Evolutionary conservation across 2,888 invertebrate genomes (phyloP).

Genomic region (Acrobasis consociella): DNA sequence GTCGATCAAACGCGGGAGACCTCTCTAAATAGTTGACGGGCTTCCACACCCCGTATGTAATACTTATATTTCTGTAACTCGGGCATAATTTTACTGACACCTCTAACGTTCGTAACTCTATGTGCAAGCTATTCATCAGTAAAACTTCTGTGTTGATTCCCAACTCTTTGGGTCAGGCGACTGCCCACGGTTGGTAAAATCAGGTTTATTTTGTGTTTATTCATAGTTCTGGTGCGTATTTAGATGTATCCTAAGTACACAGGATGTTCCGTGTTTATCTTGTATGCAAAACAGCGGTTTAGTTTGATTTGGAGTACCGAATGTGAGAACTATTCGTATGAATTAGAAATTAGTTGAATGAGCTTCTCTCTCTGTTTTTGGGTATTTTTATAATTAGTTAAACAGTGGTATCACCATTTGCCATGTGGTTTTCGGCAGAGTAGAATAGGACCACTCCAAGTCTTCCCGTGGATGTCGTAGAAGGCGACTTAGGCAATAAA

Average conservation of each 20-base stretch:
- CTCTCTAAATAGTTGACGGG: too few species aligned
- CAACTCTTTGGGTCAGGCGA: slow-evolving; percentile 6
- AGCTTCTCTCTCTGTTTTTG: too few species aligned
- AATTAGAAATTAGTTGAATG: too few species aligned
- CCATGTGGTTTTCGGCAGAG: too few species aligned
- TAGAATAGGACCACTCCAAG: too few species aligned
- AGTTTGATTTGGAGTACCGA: slow-evolving; percentile 3
- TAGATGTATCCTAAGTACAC: slow-evolving; percentile 20
- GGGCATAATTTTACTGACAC: background rate
- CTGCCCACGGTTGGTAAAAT: slow-evolving; percentile 11
- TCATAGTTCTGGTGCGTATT: slow-evolving; percentile 13
- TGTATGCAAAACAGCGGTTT: slow-evolving; percentile 1
- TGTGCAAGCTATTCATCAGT: slow-evolving; percentile 26
- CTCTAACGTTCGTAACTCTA: slow-evolving; percentile 20
- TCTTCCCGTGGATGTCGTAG: too few species aligned
- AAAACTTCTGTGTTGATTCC: slow-evolving; percentile 22
- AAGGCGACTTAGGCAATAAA: too few species aligned
- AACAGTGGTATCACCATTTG: too few species aligned
- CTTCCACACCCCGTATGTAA: too few species aligned
- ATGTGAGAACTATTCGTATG: background rate
- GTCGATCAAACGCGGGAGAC: too few species aligned
- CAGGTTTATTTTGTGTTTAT: slow-evolving; percentile 20
- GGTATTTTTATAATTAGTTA: too few species aligned
- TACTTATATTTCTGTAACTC: too few species aligned
- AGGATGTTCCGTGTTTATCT: slow-evolving; percentile 11